Base-by-base conservation (phyloP, 2,888 invertebrate genomes). In the Ariolimax columbianus region DNA sequence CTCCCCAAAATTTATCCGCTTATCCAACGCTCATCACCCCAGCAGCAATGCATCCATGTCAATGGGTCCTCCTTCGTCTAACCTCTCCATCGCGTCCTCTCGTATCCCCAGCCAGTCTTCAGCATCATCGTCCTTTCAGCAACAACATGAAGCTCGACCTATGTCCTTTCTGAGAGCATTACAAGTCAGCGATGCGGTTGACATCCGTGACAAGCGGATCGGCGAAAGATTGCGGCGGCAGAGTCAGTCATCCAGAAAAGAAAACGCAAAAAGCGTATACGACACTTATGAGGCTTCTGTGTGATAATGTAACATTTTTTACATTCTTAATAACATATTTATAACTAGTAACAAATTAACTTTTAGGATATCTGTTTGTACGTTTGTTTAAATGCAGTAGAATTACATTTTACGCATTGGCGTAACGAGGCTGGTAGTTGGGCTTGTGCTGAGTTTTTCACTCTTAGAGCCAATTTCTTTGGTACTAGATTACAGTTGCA, bases 131-230 rank as follows among this genome's bases (percentile, higher is more conserved):
- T 78, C 17, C 47, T n/a, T n/a, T n/a, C n/a, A 70, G 51, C 85
- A 83, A 51, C 77, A 83, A 19, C 51, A 79, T 3, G 80, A 86
- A 30, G 79, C 84, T n/a, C 88, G 94, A 82, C 94, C 94, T 4
- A 91, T 94, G 91, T 94, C 94, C 51, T 94, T 94, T 89, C 93
- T 94, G 26, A 92, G 92, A 84, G 94, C 94, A 26, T 88, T 94
- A 77, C 94, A 94, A 91, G 91, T 94, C 91, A 93, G 93, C 66
- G 93, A 94, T 86, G 90, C 92, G 75, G 93, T 91, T 70, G 88
- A 85, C n/a, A 85, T 85, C n/a, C 77, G 85, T 19, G 85, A 85
- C 51, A 82, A 82, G 19, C 81, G 85, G 17, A 78, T 89, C 40
- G 55, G 83, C 36, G 89, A 89, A 55, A 79, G 88, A n/a, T 87